Conservation (phyloP, 2,797 vertebrate species). For the Intellagama lesueurii region DNA sequence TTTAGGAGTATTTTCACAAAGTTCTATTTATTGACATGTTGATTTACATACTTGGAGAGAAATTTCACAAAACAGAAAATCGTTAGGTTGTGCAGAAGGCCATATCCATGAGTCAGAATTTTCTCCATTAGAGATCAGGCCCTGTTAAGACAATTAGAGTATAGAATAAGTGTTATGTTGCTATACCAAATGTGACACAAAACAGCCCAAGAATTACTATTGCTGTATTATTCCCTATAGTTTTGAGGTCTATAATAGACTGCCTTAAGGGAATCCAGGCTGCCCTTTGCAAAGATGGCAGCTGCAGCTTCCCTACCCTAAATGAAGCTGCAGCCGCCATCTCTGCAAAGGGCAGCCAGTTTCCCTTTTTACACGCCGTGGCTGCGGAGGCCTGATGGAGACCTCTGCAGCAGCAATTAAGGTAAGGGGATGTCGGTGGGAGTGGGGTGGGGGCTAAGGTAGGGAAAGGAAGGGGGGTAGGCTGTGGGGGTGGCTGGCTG, state of each 20-base stretch:
- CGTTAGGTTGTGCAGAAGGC: neutral
- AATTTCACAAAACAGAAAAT: slow-evolving; percentile 7
- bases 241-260: neutral
- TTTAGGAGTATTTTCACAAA: slow-evolving; percentile 6
- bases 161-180: neutral
- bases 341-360: too few species aligned
- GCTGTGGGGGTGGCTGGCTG: too few species aligned
- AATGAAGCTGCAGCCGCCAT: too few species aligned
- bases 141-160: slow-evolving; percentile 63
- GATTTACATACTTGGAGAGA: slow-evolving; percentile 45
- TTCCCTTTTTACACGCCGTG: too few species aligned
- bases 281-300: too few species aligned
- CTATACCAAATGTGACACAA: neutral
- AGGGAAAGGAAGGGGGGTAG: too few species aligned
- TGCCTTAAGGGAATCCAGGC: too few species aligned
- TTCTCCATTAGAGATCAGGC: slow-evolving; percentile 28
- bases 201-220: neutral
- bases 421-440: too few species aligned
- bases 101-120: slow-evolving; percentile 44
- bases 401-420: too few species aligned
- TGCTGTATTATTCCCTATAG: neutral
- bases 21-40: slow-evolving; percentile 72
- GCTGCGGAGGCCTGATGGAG: too few species aligned
- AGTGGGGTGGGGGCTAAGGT: too few species aligned
- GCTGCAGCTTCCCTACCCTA: too few species aligned